These are phyloP conservation scores for Umimayanthus kanabou DNA, from an alignment of 92 coral and sea anemone genomes.

Conservation along the genomic window DNA sequence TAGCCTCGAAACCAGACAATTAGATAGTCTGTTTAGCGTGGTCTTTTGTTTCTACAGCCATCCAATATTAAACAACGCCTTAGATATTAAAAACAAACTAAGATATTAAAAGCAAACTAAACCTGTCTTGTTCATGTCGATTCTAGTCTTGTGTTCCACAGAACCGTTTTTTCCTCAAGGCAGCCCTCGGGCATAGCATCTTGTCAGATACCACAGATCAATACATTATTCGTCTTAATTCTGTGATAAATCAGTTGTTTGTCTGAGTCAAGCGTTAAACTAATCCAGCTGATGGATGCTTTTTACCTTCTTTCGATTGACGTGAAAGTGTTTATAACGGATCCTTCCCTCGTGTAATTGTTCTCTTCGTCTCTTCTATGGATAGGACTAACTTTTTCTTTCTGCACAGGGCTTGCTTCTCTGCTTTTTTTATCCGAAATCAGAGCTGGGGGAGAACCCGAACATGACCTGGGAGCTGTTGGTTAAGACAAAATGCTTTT, in stretches of 20 bases:
- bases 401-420: conserved; percentile 24
- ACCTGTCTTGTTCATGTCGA: not conserved
- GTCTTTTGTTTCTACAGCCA: conserved; percentile 13
- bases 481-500: not conserved
- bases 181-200: not conserved
- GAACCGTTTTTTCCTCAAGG: not conserved
- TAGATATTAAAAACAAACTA: conserved; percentile 31
- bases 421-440: conserved; percentile 38
- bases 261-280: not conserved
- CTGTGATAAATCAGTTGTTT: not conserved
- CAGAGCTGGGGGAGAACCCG: conserved; percentile 35
- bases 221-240: not conserved
- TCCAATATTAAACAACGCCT: conserved; percentile 31
- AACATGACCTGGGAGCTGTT: conserved; percentile 34
- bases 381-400: not conserved
- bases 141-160: not conserved
- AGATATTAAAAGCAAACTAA: conserved; percentile 25
- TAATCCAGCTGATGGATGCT: conserved; percentile 4
- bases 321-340: conserved; percentile 45
- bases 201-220: not conserved
- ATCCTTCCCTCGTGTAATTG: conserved; percentile 22
- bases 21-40: conserved; percentile 28
- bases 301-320: conserved; percentile 54
- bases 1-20: conserved; percentile 12
- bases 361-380: conserved; percentile 24